Evolutionary conservation across 2,113 vertebrate genomes (phyloP).

Genomic region (Ceratotherium simum): DNA sequence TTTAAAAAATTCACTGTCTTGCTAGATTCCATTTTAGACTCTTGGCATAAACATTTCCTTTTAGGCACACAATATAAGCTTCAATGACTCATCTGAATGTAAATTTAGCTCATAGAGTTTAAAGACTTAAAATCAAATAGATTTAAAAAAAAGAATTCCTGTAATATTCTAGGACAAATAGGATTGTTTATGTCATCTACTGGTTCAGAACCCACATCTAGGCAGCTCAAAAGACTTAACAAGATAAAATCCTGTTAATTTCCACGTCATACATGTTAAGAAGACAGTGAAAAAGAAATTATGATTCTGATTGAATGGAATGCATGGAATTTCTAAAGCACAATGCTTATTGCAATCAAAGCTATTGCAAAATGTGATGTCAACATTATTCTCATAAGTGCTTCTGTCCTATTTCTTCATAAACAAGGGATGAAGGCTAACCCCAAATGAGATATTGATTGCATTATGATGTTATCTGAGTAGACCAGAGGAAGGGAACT

Average conservation of each 20-base stretch:
- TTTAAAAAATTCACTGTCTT: constrained; percentile 38
- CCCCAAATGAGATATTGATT: constrained; percentile 67
- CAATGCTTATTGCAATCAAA: constrained; percentile 67
- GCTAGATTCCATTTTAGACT: constrained; percentile 58
- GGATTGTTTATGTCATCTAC: neutral
- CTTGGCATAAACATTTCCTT: constrained; percentile 53
- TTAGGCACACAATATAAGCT: constrained; percentile 40
- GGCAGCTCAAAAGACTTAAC: constrained; percentile 72
- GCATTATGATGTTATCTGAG: constrained; percentile 73
- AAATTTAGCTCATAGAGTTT: constrained; percentile 61
- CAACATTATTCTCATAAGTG: constrained; percentile 69
- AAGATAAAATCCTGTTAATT: constrained; percentile 62
- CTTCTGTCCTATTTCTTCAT: constrained; percentile 70
- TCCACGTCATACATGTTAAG: constrained; percentile 36
- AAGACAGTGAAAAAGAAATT: constrained; percentile 58
- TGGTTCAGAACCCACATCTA: constrained; percentile 46
- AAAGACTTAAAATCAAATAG: constrained; percentile 58
- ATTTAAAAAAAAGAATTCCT: constrained; percentile 51
- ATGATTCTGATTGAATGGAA: constrained; percentile 58
- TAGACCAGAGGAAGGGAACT: neutral
- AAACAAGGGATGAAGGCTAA: constrained; percentile 64
- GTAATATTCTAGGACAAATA: constrained; percentile 48
- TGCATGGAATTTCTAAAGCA: constrained; percentile 67
- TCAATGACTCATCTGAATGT: constrained; percentile 66
- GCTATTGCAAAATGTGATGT: constrained; percentile 67